Evolutionary conservation across 2,113 vertebrate species (phyloP).

Genomic region (Hypocryptadius cinnamomeus): DNA sequence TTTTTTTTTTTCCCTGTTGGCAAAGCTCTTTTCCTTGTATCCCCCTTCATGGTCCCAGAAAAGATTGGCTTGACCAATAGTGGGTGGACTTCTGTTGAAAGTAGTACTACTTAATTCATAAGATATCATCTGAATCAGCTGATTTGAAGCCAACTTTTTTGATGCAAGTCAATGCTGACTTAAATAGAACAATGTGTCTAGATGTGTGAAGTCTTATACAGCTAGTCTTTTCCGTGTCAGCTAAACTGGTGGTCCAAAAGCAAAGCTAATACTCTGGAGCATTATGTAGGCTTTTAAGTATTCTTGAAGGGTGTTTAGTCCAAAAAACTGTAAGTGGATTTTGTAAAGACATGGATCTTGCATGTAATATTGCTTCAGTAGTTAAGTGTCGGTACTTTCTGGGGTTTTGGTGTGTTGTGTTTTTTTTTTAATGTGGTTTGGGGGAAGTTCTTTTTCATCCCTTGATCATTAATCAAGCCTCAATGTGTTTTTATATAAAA

Average conservation of each 20-base stretch:
- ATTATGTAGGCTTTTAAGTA: conserved; percentile 48
- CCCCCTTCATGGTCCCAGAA: not conserved
- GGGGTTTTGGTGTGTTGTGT: not conserved
- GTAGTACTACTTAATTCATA: conserved; percentile 37
- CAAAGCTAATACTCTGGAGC: conserved; percentile 36
- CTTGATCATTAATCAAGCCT: not conserved
- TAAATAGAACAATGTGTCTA: conserved; percentile 56
- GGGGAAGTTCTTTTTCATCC: not conserved
- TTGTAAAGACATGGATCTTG: not conserved
- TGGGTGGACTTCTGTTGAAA: conserved; percentile 49
- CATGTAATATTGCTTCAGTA: not conserved
- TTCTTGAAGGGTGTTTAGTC: not conserved
- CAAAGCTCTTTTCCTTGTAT: not conserved
- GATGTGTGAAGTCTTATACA: conserved; percentile 35
- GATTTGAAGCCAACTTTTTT: conserved; percentile 42
- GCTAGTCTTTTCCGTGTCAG: conserved; percentile 9
- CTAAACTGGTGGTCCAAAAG: conserved; percentile 46
- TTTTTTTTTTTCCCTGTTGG: not conserved
- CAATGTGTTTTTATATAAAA: not conserved
- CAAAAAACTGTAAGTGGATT: conserved; percentile 26
- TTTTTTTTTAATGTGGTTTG: not conserved
- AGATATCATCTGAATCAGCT: conserved; percentile 44
- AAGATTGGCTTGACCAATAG: conserved; percentile 18
- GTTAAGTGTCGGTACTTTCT: not conserved
- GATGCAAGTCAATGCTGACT: conserved; percentile 39